These are phyloP conservation scores for Fissipunctia ypsillon DNA, from an alignment of 2,888 invertebrate genomes.

Conservation along the genomic window DNA sequence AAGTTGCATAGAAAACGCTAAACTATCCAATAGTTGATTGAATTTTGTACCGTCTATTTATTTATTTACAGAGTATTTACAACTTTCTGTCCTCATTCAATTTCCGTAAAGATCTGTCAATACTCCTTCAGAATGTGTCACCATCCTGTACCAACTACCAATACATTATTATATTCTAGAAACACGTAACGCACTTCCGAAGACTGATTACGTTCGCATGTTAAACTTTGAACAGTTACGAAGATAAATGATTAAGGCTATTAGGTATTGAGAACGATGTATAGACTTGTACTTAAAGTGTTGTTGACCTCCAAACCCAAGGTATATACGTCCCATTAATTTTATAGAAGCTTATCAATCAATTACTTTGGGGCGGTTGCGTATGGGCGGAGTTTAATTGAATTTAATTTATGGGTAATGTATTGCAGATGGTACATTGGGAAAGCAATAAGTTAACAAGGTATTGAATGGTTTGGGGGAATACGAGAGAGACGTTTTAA, in stretches of 20 bases:
- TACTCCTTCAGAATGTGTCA: background rate
- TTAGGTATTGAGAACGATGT: slow-evolving; percentile 69
- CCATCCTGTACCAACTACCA: slow-evolving; percentile 39
- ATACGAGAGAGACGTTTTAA: background rate
- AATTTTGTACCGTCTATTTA: background rate
- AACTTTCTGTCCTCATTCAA: background rate
- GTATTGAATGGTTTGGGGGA: slow-evolving; percentile 12
- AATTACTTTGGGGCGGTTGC: slow-evolving; percentile 55
- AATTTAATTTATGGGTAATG: slow-evolving; percentile 40
- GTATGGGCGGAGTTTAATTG: slow-evolving; percentile 49
- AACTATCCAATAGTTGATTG: background rate
- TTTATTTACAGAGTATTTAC: background rate
- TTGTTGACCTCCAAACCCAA: slow-evolving; percentile 52
- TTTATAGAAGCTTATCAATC: slow-evolving; percentile 64
- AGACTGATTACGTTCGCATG: slow-evolving; percentile 60
- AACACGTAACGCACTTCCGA: slow-evolving; percentile 50
- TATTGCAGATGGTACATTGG: slow-evolving; percentile 41
- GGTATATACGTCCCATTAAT: slow-evolving; percentile 56
- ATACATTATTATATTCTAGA: slow-evolving; percentile 29
- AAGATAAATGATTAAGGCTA: slow-evolving; percentile 73
- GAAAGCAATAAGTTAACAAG: slow-evolving; percentile 45
- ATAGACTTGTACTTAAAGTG: slow-evolving; percentile 56
- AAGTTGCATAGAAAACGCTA: background rate
- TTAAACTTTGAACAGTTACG: slow-evolving; percentile 69
- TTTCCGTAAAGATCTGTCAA: background rate